phyloP scores from a whole-genome alignment of 2,113 vertebrate species.

The Nettapus auritus region DNA sequence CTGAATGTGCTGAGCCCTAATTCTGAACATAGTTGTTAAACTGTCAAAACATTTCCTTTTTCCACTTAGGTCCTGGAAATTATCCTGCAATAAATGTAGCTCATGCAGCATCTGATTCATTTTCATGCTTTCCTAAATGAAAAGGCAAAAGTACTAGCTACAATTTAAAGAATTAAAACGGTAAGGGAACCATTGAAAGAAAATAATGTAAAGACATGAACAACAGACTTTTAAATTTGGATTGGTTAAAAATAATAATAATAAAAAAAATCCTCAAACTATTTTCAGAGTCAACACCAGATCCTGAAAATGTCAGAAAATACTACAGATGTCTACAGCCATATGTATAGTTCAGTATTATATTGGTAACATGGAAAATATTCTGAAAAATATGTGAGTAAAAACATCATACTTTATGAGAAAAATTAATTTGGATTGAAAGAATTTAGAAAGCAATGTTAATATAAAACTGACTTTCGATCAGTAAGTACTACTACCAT shows the following conservation, averaged over 20 bases:
- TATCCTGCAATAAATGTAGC: background rate
- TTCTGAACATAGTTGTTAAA: background rate
- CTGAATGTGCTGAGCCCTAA: background rate
- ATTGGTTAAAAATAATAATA: background rate
- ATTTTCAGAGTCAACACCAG: background rate
- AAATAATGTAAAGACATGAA: background rate
- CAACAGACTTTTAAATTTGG: background rate
- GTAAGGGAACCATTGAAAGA: background rate
- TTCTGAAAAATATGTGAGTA: background rate
- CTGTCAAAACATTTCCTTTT: background rate
- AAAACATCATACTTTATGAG: background rate
- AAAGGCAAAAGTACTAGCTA: background rate
- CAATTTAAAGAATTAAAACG: background rate
- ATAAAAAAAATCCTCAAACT: background rate
- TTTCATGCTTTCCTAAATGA: background rate
- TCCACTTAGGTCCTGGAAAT: background rate
- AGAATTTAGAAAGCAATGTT: background rate
- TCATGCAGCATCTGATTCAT: background rate
- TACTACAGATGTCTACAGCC: background rate
- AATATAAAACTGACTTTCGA: background rate
- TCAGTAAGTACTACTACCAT: background rate
- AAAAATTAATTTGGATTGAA: background rate
- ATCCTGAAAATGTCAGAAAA: background rate
- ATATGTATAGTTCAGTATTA: background rate
- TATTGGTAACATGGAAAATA: background rate